Percentiles rank a stretch among this genome's conserved stretches.
phyloP scores from a whole-genome alignment of 2,797 vertebrate genomes.

The Anguilla megastoma region DNA sequence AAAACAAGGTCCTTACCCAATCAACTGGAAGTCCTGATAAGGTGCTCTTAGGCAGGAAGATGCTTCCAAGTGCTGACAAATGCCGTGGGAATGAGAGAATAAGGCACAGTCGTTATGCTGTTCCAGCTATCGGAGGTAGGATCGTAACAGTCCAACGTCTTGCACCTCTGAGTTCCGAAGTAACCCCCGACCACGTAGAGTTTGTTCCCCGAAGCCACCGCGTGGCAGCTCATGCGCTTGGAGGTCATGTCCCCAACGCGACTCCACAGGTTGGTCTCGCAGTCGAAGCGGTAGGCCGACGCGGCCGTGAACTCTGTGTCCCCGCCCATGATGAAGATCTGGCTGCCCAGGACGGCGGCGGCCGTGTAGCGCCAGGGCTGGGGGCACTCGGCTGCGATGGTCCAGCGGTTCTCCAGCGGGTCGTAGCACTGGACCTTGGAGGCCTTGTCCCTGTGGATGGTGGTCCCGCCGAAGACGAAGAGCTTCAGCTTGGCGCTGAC shows the following conservation, averaged over 20 bases:
- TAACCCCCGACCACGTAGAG: constrained; percentile 94
- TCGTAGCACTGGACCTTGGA: constrained; percentile 94
- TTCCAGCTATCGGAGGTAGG: constrained; percentile 89
- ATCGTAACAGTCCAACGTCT: constrained; percentile 94
- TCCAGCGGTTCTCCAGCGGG: constrained; percentile 85
- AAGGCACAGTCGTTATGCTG: constrained; percentile 94
- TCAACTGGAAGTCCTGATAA: constrained; percentile 12
- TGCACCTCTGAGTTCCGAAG: constrained; percentile 92
- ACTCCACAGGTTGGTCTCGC: constrained; percentile 87
- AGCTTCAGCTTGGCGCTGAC: constrained; percentile 91
- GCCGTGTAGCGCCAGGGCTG: constrained; percentile 95
- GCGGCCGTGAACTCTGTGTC: constrained; percentile 92
- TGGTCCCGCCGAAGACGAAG: constrained; percentile 90
- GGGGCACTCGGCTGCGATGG: constrained; percentile 86
- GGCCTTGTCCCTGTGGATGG: constrained; percentile 89
- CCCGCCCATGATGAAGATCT: constrained; percentile 97
- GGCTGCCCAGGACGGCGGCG: constrained; percentile 87
- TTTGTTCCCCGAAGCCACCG: constrained; percentile 91
- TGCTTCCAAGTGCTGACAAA: constrained; percentile 98
- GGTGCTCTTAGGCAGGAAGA: constrained; percentile 76
- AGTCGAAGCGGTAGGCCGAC: constrained; percentile 92
- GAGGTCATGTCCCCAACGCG: constrained; percentile 94
- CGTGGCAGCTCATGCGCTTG: constrained; percentile 94
- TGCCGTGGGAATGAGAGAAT: constrained; percentile 92
- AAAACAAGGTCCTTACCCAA: constrained; percentile 45